Percentiles rank a stretch among this genome's conserved stretches.
Conservation (phyloP, 2,113 vertebrate species). For the Anolis sagrei region DNA sequence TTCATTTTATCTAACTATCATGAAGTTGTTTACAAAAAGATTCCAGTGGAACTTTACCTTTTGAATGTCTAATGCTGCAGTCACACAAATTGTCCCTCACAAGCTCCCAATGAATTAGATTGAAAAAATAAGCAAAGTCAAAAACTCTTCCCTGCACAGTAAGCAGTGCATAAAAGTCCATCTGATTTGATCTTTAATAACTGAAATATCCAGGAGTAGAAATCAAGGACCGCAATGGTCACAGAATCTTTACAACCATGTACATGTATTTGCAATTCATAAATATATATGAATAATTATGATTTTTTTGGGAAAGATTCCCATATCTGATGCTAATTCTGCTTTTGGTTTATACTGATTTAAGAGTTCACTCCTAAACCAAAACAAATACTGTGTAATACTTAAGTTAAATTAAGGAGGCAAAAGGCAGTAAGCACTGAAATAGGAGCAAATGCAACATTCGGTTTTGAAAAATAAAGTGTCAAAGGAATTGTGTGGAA, state of each 20-base stretch:
- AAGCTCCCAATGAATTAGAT: not conserved
- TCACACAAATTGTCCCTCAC: not conserved
- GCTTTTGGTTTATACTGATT: not conserved
- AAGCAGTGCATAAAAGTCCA: not conserved
- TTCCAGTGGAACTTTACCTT: not conserved
- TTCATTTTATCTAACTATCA: constrained; percentile 26
- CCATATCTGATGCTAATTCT: not conserved
- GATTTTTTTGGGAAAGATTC: no score
- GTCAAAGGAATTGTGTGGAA: not conserved
- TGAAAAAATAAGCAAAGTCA: not conserved
- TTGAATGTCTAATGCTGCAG: not conserved
- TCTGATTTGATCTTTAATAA: not conserved
- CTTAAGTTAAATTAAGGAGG: not conserved
- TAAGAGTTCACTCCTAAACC: no score
- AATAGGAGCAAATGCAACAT: not conserved
- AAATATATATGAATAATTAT: no score
- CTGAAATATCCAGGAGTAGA: no score
- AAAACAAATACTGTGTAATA: not conserved
- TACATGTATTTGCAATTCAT: no score
- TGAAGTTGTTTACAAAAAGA: not conserved
- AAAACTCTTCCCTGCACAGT: not conserved
- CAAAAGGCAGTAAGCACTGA: not conserved
- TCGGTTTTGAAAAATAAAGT: not conserved
- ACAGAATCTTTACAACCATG: no score
- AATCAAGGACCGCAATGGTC: no score